phyloP scores from a whole-genome alignment of 2,113 vertebrate genomes.

The Pachycephala philippinensis region DNA sequence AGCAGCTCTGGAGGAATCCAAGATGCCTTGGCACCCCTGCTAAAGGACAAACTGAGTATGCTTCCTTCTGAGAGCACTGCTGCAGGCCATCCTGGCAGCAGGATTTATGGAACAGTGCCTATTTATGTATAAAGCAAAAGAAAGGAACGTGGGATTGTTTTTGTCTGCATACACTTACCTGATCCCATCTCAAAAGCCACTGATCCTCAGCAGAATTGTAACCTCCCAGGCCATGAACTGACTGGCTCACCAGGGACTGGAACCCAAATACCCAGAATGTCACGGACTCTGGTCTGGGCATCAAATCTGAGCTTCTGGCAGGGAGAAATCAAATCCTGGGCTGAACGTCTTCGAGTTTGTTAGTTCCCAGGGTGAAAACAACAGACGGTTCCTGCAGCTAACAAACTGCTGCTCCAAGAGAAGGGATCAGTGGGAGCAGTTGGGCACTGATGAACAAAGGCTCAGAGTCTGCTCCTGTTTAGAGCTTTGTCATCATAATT shows the following conservation, averaged over 20 bases:
- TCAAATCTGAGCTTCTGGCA: background rate
- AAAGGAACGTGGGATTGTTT: background rate
- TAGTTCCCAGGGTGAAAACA: background rate
- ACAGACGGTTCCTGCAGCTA: slow-evolving; percentile 3
- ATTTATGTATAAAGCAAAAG: background rate
- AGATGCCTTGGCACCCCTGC: background rate
- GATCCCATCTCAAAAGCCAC: background rate
- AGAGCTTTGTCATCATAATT: slow-evolving; percentile 36
- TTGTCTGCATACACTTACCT: background rate
- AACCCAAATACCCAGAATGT: background rate
- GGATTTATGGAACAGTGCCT: background rate
- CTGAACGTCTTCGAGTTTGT: background rate
- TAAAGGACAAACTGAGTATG: background rate
- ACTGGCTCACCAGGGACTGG: background rate
- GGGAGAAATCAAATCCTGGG: background rate
- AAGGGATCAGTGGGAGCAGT: background rate
- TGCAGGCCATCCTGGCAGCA: background rate
- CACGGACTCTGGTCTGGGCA: background rate
- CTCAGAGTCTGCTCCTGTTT: background rate
- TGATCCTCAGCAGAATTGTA: background rate
- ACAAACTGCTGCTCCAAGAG: slow-evolving; percentile 11
- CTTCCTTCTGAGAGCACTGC: background rate
- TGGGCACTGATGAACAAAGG: slow-evolving; percentile 3
- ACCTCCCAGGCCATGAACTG: background rate
- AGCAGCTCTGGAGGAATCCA: background rate